These are phyloP conservation scores for Xiphias gladius DNA, from an alignment of 2,113 vertebrate species.

Conservation along the genomic window DNA sequence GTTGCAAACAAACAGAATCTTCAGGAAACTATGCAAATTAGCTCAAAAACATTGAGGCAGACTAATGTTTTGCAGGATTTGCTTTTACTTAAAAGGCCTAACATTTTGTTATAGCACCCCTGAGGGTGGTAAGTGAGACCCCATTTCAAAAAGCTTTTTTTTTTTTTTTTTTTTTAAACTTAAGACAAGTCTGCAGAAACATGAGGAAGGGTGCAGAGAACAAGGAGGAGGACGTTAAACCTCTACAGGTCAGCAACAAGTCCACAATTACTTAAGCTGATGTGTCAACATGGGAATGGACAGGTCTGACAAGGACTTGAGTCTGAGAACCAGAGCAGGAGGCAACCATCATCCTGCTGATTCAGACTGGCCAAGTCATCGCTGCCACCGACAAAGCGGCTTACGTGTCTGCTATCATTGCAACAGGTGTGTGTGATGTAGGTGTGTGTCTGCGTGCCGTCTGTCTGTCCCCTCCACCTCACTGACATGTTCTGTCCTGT, in stretches of 20 bases:
- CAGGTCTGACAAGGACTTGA: background rate
- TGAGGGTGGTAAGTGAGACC: background rate
- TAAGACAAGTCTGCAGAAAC: background rate
- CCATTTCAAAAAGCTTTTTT: background rate
- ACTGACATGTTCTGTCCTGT: constrained; percentile 55
- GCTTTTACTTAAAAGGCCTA: background rate
- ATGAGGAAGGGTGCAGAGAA: background rate
- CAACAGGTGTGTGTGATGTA: constrained; percentile 31
- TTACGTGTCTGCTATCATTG: constrained; percentile 42
- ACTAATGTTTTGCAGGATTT: background rate
- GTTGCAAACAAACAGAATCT: background rate
- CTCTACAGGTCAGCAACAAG: constrained; percentile 7
- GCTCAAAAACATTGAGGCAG: background rate
- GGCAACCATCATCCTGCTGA: constrained; percentile 43
- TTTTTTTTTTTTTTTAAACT: background rate
- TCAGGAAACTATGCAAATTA: background rate
- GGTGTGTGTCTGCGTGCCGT: constrained; percentile 2
- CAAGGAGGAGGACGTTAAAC: background rate
- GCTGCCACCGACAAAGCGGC: constrained; percentile 29
- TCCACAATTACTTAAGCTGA: constrained; percentile 38
- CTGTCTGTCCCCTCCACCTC: constrained; percentile 35
- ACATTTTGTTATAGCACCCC: background rate
- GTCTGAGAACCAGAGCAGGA: constrained; percentile 22
- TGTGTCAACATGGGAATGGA: constrained; percentile 48
- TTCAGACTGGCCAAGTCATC: constrained; percentile 44